A percentile compares a stretch with the other conserved stretches of the same genome.
phyloP scores from a whole-genome alignment of 2,888 invertebrate genomes.

The Pyrocoelia pectoralis region DNA sequence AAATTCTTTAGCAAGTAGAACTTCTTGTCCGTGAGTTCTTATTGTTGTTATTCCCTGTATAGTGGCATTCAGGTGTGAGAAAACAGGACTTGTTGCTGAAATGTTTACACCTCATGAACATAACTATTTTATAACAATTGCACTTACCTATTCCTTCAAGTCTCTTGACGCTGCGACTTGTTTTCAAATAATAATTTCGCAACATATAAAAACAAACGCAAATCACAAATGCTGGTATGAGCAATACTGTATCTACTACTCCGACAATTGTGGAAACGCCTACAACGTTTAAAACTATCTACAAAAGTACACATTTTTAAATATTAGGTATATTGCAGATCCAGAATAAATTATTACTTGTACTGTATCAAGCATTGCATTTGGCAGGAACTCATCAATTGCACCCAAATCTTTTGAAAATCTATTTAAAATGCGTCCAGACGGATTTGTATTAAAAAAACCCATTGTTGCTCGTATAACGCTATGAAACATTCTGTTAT shows the following conservation, averaged over 20 bases:
- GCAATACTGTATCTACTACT: neutral
- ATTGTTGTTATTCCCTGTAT: conserved; percentile 79
- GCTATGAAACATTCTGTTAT: conserved; percentile 76
- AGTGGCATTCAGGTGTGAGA: conserved; percentile 75
- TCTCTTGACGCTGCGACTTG: conserved; percentile 78
- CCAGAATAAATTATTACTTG: conserved; percentile 49
- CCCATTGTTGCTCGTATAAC: conserved; percentile 71
- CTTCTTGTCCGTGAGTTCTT: conserved; percentile 70
- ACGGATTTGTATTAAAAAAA: conserved; percentile 82
- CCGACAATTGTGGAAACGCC: conserved; percentile 69
- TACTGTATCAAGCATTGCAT: conserved; percentile 59
- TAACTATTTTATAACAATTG: conserved; percentile 18
- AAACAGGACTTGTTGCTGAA: conserved; percentile 78
- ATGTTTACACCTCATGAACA: no score
- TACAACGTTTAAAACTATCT: conserved; percentile 74
- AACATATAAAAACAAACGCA: conserved; percentile 69
- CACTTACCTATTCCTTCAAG: conserved; percentile 75
- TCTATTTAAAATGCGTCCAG: conserved; percentile 71
- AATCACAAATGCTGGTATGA: conserved; percentile 65
- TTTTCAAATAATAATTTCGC: conserved; percentile 73
- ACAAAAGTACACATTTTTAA: no score
- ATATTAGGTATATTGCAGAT: neutral
- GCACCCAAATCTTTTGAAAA: conserved; percentile 75
- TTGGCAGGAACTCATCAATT: conserved; percentile 65
- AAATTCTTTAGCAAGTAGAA: conserved; percentile 66